Base-by-base conservation (phyloP, 2,797 vertebrate genomes). In the Eurystomus glaucurus region DNA sequence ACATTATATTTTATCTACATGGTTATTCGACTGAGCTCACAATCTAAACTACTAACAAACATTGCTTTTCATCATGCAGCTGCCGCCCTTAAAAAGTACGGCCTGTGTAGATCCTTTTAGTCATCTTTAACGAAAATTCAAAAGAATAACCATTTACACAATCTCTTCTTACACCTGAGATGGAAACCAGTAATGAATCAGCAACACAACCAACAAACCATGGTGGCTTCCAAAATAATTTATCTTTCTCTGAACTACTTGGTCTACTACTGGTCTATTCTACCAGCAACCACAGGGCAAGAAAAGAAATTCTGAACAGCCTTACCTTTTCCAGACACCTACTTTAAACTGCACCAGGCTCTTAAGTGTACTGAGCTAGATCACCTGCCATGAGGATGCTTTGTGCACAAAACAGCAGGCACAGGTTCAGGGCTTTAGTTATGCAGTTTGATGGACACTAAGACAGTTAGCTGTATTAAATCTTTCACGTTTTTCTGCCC, bases 11-110 rank as follows among this genome's bases (percentile, higher is more conserved):
- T 76, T 45, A 82, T 26, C 43, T 80, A 48, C 11, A 8, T 3
- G 3, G 20, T 33, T 71, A 39, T 52, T 70, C 0, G 0, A n/a
- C 45, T 37, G 31, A 92, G 52, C 26, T 92, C 64, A 66, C 3
- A 28, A 43, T 25, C 46, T 62, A 43, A 88, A 61, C 29, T 55
- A 39, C 11, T 29, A 69, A n/a, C 26, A 84, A 70, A 64, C 7
- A 35, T 2, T 74, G 17, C 5, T 91, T 61, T 88, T 52, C 68
- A 69, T 61, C 9, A 31, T 28, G 35, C 18, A 87, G 86, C 54
- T 82, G 52, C 12, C 51, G 70, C 6, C 2, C 14, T 28, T 17
- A n/a, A 50, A 88, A 85, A 9, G 20, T n/a, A 84, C 54, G 7
- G 18, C 11, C 75, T 65, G 14, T 16, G 10, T 52, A 85, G 11